Base-by-base conservation (phyloP, 2,797 vertebrate genomes). In the Microctenopoma stevenorrisi region DNA sequence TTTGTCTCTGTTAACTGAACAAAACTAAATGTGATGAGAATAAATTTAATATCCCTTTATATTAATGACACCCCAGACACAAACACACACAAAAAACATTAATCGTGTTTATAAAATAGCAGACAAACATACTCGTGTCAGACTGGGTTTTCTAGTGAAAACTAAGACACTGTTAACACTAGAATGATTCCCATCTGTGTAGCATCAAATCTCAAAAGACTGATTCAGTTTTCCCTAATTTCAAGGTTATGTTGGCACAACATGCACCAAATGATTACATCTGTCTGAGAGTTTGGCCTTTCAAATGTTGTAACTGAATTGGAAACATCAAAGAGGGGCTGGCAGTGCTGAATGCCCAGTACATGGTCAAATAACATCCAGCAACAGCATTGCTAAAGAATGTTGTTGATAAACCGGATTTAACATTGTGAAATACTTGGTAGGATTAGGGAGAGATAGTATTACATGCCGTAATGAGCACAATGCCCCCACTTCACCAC, bases 181-280 rank as follows among this genome's bases (percentile, higher is more conserved):
- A 42, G 85, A 81, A 83, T 71, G 61, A 86, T 76, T 78, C 80
- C 76, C 88, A 92, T 89, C 88, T 90, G 86, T 64, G 68, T 48
- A 83, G 66, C 76, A 89, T 87, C 70, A 84, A 66, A 80, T 73
- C 76, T 64, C 75, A 82, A 88, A 65, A 85, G 70, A 78, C 72
- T 74, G 68, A 82, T 81, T 81, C 72, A 83, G 79, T 78, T 74
- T 52, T 76, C 50, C 64, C 70, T 87, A 72, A 86, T 88, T 87
- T 84, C 60, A 77, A 78, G 74, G 69, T 87, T 64, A 65, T 78
- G 59, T 70, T 91, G 87, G 89, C 88, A 80, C 67, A 73, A 71
- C 78, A 55, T 56, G 58, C 43, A 74, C 47, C 37, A 63, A 70
- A 74, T 83, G 71, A 87, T 83, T 80, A 64, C 68, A 72, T 86